These are phyloP conservation scores for Sinonovacula constricta DNA, from an alignment of 1,140 invertebrate genomes.

Conservation along the genomic window DNA sequence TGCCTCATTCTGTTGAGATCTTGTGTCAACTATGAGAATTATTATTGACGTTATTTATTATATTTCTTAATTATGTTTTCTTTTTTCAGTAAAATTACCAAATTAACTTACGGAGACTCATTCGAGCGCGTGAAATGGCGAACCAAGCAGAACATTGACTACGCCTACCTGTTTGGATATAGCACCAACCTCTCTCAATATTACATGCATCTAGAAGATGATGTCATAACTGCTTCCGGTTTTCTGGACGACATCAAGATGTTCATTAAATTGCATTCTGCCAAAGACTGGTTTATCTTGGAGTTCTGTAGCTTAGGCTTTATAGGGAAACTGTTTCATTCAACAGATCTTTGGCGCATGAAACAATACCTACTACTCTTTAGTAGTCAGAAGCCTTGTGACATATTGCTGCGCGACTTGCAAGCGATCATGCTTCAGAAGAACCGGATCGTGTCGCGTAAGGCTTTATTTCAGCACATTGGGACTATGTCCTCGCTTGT, in stretches of 20 bases:
- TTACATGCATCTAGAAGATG: conserved; percentile 87
- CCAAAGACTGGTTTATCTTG: conserved; percentile 90
- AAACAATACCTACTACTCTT: conserved; percentile 95
- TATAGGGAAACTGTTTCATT: conserved; percentile 89
- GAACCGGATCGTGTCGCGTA: conserved; percentile 33
- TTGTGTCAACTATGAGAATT: no score
- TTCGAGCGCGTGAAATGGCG: conserved; percentile 83
- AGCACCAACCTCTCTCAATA: conserved; percentile 82
- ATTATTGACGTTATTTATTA: no score
- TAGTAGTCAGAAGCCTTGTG: conserved; percentile 95
- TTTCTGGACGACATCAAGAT: conserved; percentile 91
- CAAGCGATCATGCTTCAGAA: conserved; percentile 50
- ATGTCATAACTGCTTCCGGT: conserved; percentile 88
- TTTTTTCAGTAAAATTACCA: conserved; percentile 60
- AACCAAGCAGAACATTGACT: conserved; percentile 96
- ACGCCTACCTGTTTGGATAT: conserved; percentile 95
- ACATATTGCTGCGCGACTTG: conserved; percentile 80
- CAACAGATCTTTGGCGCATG: conserved; percentile 89
- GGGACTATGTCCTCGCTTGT: conserved; percentile 52
- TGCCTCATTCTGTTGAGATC: no score
- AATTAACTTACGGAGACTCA: conserved; percentile 73
- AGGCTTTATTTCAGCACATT: conserved; percentile 56
- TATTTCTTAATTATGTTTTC: no score
- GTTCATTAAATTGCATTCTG: no score
- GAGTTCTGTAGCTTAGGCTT: conserved; percentile 90